Evolutionary conservation across 1,140 invertebrate genomes (phyloP), one percentile per base, ranked within the genome.

Genomic region (Cecropterus lyciades): DNA sequence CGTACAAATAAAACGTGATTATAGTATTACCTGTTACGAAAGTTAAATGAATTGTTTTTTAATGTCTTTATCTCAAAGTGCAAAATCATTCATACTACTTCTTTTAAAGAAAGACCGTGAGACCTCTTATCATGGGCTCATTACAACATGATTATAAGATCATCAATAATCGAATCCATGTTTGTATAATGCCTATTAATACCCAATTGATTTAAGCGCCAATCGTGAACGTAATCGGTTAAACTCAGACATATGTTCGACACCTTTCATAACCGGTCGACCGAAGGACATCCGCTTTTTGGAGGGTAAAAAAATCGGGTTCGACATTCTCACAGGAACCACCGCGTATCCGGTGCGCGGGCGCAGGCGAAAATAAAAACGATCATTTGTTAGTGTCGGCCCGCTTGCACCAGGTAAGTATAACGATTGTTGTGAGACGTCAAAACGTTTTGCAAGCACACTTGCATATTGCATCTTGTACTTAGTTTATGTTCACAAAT

Each of bases 221-320:
- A 70, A 79, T 75, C 55, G 64, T 62, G 53, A 69, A 55, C 53
- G 67, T 75, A 77, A 75, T 82, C 75, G 72, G 57, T 71, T 75
- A 70, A 79, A 77, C 72, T 72, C 79, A 84, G 80, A 89, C 89
- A 91, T 91, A 89, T 91, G 89, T 84, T 91, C 89, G 85, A 91
- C 89, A 89, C 89, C 89, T 91, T 91, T 91, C 87, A 91, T 89
- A 91, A 89, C 87, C 89, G 85, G 89, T 91, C 85, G 84, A 75
- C 78, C 79, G 89, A 91, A 91, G 89, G 89, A 91, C 89, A 89
- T 91, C 89, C 89, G 89, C 85, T 89, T 89, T 91, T 89, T 89
- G 84, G 81, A 85, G 77, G 77, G 79, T 80, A 82, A 87, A 88
- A 88, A 91, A 88, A 91, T 86, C 77, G 85, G 81, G 80, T 79